Conservation (phyloP, 1,140 invertebrate species). For the Caenorhabditis remanei region DNA sequence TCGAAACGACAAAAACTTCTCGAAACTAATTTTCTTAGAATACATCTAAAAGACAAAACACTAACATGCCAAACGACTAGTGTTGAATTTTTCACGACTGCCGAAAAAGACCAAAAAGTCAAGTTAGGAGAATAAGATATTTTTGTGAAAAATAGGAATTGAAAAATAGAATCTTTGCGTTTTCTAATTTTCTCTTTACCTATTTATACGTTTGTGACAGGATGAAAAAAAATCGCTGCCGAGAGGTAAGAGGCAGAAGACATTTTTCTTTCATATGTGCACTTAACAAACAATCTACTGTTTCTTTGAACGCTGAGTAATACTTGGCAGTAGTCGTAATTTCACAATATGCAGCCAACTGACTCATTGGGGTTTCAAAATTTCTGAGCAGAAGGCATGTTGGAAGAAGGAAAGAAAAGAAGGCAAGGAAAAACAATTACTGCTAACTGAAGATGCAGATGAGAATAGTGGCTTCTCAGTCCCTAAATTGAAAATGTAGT, state of each 20-base stretch:
- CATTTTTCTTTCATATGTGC: slow-evolving; percentile 39
- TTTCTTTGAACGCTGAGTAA: slow-evolving; percentile 36
- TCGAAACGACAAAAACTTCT: background rate
- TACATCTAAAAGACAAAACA: background rate
- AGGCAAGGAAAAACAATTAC: background rate
- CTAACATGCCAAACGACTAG: background rate
- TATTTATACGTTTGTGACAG: slow-evolving; percentile 14
- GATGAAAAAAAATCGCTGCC: background rate
- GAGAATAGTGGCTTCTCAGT: background rate
- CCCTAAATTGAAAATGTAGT: background rate
- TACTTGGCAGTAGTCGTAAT: slow-evolving; percentile 2
- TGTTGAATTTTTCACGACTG: background rate
- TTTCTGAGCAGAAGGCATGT: background rate
- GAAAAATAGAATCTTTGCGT: background rate
- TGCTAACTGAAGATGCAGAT: background rate
- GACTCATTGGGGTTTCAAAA: slow-evolving; percentile 1
- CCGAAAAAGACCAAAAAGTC: background rate
- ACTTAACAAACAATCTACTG: slow-evolving; percentile 20
- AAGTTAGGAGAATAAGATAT: background rate
- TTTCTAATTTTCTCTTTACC: background rate
- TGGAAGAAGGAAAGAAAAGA: background rate
- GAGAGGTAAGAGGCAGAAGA: background rate
- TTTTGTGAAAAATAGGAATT: background rate
- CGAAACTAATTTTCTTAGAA: background rate
- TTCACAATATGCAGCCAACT: slow-evolving; percentile 19